phyloP scores from a whole-genome alignment of 2,888 invertebrate genomes.

The Lordiphosa andalusiaca region DNA sequence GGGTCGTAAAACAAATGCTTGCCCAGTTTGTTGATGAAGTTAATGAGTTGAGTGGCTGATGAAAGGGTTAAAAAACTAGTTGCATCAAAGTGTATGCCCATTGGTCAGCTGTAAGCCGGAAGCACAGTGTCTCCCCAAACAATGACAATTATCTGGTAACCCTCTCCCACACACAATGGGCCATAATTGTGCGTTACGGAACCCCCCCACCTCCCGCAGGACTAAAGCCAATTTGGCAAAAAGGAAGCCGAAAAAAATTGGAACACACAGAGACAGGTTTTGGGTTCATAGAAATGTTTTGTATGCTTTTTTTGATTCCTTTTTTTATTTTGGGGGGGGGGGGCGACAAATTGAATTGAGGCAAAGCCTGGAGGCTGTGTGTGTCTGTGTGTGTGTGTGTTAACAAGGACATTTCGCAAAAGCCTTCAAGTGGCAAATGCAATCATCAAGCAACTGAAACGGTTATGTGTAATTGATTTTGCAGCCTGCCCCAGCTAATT shows the following conservation, averaged over 20 bases:
- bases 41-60: background rate
- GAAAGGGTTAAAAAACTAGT: constrained; percentile 26
- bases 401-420: constrained; percentile 22
- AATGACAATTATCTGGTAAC: constrained; percentile 61
- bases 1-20: constrained; percentile 15
- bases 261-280: constrained; percentile 35
- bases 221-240: constrained; percentile 49
- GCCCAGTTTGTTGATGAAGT: too few species aligned
- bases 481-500: constrained; percentile 42
- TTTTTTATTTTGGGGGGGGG: too few species aligned
- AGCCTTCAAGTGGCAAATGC: constrained; percentile 21
- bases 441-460: constrained; percentile 43
- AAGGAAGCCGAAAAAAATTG: constrained; percentile 49
- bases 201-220: constrained; percentile 23
- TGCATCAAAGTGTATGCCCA: too few species aligned
- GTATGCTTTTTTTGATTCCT: constrained; percentile 15
- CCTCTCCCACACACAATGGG: constrained; percentile 46
- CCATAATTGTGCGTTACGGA: constrained; percentile 58
- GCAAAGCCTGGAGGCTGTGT: constrained; percentile 26
- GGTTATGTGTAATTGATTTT: constrained; percentile 57
- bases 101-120: constrained; percentile 26
- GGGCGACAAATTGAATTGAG: constrained; percentile 27
- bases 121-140: constrained; percentile 26
- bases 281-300: constrained; percentile 43
- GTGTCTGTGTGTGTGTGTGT: constrained; percentile 3